Evolutionary conservation across 2,888 invertebrate genomes (phyloP).

Genomic region (Drosophila lacicola): DNA sequence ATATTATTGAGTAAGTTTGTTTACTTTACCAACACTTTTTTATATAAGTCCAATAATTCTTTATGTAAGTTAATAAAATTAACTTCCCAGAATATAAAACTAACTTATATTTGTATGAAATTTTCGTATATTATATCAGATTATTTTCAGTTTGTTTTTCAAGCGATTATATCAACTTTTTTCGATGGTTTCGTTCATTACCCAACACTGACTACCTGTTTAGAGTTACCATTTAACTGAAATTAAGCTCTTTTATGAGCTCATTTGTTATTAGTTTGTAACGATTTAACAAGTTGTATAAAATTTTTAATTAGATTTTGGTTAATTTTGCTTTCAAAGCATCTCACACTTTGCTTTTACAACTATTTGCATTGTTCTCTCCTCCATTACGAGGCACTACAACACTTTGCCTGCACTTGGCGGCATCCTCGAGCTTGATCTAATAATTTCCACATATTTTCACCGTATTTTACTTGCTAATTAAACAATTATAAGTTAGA

Average conservation of each 20-base stretch:
- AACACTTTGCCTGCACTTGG: slow-evolving; percentile 17
- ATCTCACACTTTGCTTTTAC: background rate
- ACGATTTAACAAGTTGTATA: background rate
- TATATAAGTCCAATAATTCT: too few species aligned
- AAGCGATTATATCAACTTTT: too few species aligned
- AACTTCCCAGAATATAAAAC: too few species aligned
- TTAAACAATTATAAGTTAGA: slow-evolving; percentile 75
- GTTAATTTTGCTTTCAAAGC: background rate
- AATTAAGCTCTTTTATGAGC: background rate
- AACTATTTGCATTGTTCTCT: slow-evolving; percentile 16
- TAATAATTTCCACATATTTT: slow-evolving; percentile 71
- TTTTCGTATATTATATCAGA: too few species aligned
- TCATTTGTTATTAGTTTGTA: background rate
- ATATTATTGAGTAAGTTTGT: too few species aligned
- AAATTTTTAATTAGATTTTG: background rate
- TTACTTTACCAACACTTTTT: too few species aligned
- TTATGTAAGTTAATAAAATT: too few species aligned
- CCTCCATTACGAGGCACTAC: background rate
- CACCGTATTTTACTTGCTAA: slow-evolving; percentile 73
- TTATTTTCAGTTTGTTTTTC: too few species aligned
- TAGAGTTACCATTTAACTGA: too few species aligned
- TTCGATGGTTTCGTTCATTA: too few species aligned
- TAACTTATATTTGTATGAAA: too few species aligned
- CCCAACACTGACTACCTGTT: too few species aligned
- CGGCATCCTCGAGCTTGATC: slow-evolving; percentile 34